A percentile compares a stretch with the other conserved stretches of the same genome.
phyloP scores from a whole-genome alignment of 2,113 vertebrate genomes.

The Bubo bubo region DNA sequence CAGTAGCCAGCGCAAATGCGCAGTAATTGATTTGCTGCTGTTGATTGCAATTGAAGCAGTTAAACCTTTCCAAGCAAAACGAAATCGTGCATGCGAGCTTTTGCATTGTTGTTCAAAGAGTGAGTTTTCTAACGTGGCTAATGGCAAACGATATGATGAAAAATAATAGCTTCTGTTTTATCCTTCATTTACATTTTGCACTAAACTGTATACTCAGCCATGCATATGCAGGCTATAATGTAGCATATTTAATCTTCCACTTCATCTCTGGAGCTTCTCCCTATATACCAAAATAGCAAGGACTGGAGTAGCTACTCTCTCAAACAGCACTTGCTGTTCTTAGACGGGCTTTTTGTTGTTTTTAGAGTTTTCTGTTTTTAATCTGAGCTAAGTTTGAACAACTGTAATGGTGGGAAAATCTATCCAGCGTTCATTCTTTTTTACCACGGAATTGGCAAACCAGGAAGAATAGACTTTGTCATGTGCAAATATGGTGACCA shows the following conservation, averaged over 20 bases:
- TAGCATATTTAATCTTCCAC: conserved; percentile 66
- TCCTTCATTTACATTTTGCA: conserved; percentile 4
- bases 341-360: conserved; percentile 44
- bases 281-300: conserved; percentile 50
- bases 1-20: conserved; percentile 64
- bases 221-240: conserved; percentile 51
- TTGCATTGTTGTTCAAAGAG: conserved; percentile 2
- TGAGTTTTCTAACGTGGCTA: neutral
- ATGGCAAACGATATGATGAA: neutral
- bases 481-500: conserved; percentile 84
- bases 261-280: conserved; percentile 56
- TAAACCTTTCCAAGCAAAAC: conserved; percentile 62
- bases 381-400: conserved; percentile 70
- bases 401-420: conserved; percentile 82
- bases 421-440: conserved; percentile 71
- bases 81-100: conserved; percentile 11
- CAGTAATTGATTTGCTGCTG: conserved; percentile 69
- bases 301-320: conserved; percentile 59
- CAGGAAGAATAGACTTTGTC: conserved; percentile 83
- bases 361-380: conserved; percentile 58
- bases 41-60: conserved; percentile 41
- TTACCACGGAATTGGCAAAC: conserved; percentile 67
- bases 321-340: conserved; percentile 43
- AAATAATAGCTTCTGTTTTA: conserved; percentile 17
- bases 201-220: neutral